A percentile compares a stretch with the other conserved stretches of the same genome.
phyloP scores from a whole-genome alignment of 2,113 vertebrate species.

The Ursus arctos region DNA sequence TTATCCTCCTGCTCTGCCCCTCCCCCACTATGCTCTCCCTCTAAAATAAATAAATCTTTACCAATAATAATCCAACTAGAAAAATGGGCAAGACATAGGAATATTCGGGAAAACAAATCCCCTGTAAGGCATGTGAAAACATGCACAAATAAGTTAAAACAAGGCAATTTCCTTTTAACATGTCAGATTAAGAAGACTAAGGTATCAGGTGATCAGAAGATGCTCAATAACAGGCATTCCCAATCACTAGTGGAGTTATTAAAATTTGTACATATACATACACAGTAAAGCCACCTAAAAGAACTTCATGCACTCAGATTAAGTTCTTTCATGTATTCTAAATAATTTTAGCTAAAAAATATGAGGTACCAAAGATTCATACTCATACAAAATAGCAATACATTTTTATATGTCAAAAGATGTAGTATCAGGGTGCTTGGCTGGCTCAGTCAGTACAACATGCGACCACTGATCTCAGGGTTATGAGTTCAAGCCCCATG shows the following conservation, averaged over 20 bases:
- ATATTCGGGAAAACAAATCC: neutral
- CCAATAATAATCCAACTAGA: neutral
- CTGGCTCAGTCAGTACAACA: neutral
- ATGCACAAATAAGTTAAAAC: neutral
- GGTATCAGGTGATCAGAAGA: neutral
- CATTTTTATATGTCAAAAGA: neutral
- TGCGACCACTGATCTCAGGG: neutral
- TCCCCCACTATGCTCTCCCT: neutral
- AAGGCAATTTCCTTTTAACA: neutral
- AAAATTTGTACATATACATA: neutral
- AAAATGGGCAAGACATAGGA: neutral
- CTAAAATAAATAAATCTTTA: neutral
- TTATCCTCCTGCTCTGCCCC: neutral
- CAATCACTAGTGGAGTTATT: neutral
- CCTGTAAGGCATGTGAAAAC: neutral
- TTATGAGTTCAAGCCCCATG: neutral
- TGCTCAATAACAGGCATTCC: neutral
- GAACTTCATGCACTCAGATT: neutral
- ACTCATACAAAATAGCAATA: neutral
- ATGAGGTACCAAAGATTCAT: neutral
- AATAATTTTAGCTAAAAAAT: slow-evolving; percentile 28
- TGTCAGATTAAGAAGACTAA: slow-evolving; percentile 2
- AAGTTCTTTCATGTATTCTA: slow-evolving; percentile 7
- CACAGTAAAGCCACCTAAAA: neutral
- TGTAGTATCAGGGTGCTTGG: neutral